phyloP scores from a whole-genome alignment of 2,113 vertebrate species.

The Thomomys bottae region DNA sequence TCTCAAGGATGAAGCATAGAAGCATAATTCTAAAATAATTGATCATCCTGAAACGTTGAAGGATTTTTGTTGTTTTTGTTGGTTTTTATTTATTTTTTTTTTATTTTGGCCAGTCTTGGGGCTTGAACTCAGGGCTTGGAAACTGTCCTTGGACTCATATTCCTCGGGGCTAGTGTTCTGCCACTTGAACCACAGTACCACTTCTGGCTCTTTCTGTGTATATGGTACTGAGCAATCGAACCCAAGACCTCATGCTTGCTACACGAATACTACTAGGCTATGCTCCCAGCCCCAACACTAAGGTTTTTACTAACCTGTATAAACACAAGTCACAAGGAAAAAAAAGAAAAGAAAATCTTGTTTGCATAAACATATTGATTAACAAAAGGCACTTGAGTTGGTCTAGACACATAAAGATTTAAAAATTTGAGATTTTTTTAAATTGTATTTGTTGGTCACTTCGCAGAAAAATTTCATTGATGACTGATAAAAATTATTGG shows the following conservation, averaged over 20 bases:
- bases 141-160: too few species aligned
- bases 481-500: neutral
- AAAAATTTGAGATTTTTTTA: slow-evolving; percentile 22
- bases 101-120: too few species aligned
- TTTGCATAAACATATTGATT: slow-evolving; percentile 36
- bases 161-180: too few species aligned
- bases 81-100: too few species aligned
- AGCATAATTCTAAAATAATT: slow-evolving; percentile 25
- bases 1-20: slow-evolving; percentile 17
- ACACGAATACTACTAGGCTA: too few species aligned
- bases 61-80: too few species aligned
- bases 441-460: neutral
- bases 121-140: too few species aligned
- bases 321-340: neutral
- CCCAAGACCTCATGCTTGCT: too few species aligned
- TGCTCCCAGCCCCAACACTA: too few species aligned
- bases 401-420: neutral
- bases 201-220: too few species aligned
- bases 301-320: slow-evolving; percentile 45
- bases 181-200: too few species aligned
- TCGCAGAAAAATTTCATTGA: neutral
- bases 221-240: too few species aligned
- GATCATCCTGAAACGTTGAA: neutral
- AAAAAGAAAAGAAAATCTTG: neutral
- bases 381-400: neutral